A percentile compares a stretch with the other conserved stretches of the same genome.
phyloP scores from a whole-genome alignment of 2,797 vertebrate species.

The Pitangus sulphuratus region DNA sequence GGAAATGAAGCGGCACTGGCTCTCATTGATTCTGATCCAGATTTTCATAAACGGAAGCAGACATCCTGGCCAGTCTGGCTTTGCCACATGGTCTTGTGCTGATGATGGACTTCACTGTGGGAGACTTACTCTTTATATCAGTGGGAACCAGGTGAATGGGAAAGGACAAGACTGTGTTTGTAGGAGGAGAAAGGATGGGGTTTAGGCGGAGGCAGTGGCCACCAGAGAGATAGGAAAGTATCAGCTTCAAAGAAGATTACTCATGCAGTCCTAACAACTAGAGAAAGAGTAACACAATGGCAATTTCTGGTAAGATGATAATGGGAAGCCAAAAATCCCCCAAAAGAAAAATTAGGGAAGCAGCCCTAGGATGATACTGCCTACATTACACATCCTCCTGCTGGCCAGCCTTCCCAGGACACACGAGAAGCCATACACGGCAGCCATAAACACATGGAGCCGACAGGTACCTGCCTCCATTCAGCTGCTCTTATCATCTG shows the following conservation, averaged over 20 bases:
- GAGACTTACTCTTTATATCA: neutral
- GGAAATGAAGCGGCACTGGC: neutral
- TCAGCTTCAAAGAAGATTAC: neutral
- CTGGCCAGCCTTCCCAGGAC: neutral
- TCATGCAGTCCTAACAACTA: neutral
- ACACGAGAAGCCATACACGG: fast-evolving
- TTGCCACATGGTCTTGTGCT: neutral
- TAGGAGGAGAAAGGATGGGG: neutral
- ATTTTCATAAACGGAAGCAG: slow-evolving; percentile 10
- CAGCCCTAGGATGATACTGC: neutral
- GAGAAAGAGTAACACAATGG: neutral
- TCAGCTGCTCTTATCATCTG: neutral
- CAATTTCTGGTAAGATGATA: neutral
- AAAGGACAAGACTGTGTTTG: neutral
- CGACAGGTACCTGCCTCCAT: neutral
- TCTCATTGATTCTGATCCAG: neutral
- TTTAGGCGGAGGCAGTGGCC: neutral
- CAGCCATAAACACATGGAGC: neutral
- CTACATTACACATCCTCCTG: fast-evolving
- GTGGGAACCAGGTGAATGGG: neutral
- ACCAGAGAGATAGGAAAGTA: neutral
- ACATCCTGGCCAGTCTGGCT: neutral
- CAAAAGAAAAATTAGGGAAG: neutral
- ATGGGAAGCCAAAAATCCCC: neutral
- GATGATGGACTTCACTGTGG: neutral